A percentile compares a stretch with the other conserved stretches of the same genome.
Evolutionary conservation across 1,140 invertebrate genomes (phyloP).

Genomic region (Lerema accius): DNA sequence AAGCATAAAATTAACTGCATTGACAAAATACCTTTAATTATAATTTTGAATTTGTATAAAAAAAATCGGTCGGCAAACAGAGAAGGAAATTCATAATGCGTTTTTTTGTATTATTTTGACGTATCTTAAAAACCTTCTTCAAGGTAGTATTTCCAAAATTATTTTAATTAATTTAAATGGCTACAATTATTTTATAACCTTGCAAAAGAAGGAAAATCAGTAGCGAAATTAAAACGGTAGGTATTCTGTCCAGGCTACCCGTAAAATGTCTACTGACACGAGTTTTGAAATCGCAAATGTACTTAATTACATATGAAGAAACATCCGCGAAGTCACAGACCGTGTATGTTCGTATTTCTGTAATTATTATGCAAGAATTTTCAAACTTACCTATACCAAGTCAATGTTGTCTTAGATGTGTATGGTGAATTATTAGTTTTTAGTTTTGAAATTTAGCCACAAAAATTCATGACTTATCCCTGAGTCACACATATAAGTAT

Average conservation of each 20-base stretch:
- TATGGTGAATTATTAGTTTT: not conserved
- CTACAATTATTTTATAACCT: no score
- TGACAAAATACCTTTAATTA: no score
- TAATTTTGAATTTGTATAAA: no score
- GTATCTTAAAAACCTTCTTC: no score
- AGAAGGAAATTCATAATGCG: no score
- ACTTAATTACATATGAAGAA: slow-evolving; percentile 23
- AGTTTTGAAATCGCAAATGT: slow-evolving; percentile 21
- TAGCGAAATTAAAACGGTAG: not conserved
- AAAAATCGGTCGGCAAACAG: no score
- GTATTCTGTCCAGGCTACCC: not conserved
- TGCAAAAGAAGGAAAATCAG: not conserved
- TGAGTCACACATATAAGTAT: no score
- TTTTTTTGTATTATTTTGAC: no score
- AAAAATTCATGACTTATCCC: no score
- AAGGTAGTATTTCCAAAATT: no score
- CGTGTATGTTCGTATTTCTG: slow-evolving; percentile 16
- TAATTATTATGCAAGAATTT: slow-evolving; percentile 19
- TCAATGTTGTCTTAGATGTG: not conserved
- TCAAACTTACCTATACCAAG: slow-evolving; percentile 6
- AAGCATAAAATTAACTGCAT: no score
- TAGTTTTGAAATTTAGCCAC: not conserved
- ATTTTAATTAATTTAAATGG: no score
- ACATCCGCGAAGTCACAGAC: slow-evolving; percentile 21
- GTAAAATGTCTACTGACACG: not conserved